Evolutionary conservation across 2,113 vertebrate species (phyloP).

Genomic region (Baryphthengus martii): DNA sequence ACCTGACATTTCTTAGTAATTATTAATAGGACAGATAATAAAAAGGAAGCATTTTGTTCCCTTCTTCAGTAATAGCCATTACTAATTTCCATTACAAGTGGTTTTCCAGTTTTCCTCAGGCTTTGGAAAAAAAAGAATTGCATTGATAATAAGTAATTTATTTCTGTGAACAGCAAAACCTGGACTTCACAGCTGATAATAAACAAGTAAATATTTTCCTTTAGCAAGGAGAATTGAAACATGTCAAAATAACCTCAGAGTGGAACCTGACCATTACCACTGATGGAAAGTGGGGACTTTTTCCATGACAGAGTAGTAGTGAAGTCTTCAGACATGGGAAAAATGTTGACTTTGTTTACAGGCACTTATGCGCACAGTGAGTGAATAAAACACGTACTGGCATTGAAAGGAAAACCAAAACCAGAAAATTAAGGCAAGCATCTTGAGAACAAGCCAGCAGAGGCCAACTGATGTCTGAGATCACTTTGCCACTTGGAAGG

Average conservation of each 20-base stretch:
- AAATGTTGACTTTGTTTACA: conserved; percentile 1
- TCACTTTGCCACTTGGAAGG: background rate
- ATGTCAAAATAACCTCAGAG: background rate
- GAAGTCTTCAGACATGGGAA: background rate
- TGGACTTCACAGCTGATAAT: background rate
- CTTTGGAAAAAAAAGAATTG: conserved; percentile 45
- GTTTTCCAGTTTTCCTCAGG: conserved; percentile 45
- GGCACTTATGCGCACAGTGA: background rate
- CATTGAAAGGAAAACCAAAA: background rate
- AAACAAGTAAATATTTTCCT: conserved; percentile 36
- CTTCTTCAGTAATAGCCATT: background rate
- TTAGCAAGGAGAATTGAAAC: background rate
- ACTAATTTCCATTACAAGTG: conserved; percentile 53
- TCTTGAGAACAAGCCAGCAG: background rate
- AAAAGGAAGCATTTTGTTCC: conserved; percentile 37
- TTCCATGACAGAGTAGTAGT: background rate
- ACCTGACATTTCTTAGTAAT: conserved; percentile 27
- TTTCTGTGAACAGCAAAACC: conserved; percentile 25
- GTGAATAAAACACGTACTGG: background rate
- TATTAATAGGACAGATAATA: conserved; percentile 55
- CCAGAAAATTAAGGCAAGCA: background rate
- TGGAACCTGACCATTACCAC: background rate
- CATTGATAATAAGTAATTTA: conserved; percentile 42
- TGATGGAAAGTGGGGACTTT: background rate
- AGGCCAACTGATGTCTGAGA: background rate